phyloP scores from a whole-genome alignment of 2,888 invertebrate species.

The Phyto melanocephala region DNA sequence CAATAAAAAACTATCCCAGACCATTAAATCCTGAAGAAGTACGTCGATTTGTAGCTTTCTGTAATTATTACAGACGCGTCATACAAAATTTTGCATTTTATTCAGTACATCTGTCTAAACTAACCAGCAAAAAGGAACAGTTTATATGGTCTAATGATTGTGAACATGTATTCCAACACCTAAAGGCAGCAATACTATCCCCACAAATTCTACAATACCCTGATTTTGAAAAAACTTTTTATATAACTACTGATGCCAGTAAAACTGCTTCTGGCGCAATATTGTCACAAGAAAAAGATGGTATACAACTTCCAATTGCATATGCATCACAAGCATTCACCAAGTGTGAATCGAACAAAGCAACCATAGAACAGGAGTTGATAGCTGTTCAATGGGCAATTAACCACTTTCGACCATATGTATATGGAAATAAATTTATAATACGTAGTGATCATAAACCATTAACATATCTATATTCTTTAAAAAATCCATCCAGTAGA shows the following conservation, averaged over 20 bases:
- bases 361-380: too few relatives aligned
- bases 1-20: not conserved
- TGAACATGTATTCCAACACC: not conserved
- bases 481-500: too few relatives aligned
- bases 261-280: not conserved
- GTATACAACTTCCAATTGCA: slow-evolving; percentile 42
- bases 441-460: too few relatives aligned
- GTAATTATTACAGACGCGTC: not conserved
- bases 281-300: not conserved
- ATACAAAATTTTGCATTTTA: not conserved
- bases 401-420: not conserved
- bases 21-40: too few relatives aligned
- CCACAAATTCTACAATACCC: not conserved
- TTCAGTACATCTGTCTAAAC: not conserved
- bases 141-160: not conserved
- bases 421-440: not conserved
- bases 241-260: not conserved
- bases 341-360: too few relatives aligned
- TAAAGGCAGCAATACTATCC: not conserved
- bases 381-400: not conserved
- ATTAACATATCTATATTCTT: too few relatives aligned
- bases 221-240: not conserved
- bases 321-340: slow-evolving; percentile 62
- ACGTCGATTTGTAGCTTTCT: too few relatives aligned
- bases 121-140: not conserved